Conservation (phyloP, 2,797 vertebrate genomes). For the Numenius phaeopus region DNA sequence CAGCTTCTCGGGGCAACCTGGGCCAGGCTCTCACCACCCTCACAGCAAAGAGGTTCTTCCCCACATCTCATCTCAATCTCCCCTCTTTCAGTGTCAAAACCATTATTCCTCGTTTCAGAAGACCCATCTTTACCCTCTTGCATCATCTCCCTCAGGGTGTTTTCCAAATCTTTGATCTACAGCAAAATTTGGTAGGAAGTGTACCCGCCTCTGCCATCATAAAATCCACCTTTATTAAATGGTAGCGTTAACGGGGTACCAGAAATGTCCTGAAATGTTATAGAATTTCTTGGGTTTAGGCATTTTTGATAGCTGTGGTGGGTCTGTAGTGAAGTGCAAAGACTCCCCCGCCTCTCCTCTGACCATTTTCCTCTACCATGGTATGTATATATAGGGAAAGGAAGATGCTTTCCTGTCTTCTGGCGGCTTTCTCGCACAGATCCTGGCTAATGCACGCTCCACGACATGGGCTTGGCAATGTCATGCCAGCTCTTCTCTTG, state of each 20-base stretch:
- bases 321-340: fast-evolving
- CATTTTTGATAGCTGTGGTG: not conserved
- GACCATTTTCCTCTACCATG: fast-evolving
- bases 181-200: fast-evolving
- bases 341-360: not conserved
- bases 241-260: fast-evolving
- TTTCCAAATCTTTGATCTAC: not conserved
- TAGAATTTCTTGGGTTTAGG: not conserved
- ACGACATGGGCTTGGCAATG: not conserved
- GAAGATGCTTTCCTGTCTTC: not conserved
- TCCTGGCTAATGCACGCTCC: not conserved
- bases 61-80: not conserved
- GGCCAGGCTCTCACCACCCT: not conserved
- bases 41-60: not conserved
- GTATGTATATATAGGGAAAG: fast-evolving
- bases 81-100: not conserved
- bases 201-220: fast-evolving
- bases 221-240: not conserved
- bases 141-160: not conserved
- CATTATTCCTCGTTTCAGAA: not conserved
- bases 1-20: not conserved
- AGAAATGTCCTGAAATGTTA: not conserved
- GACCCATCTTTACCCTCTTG: not conserved
- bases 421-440: not conserved
- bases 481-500: not conserved